A percentile compares a stretch with the other conserved stretches of the same genome.
phyloP scores from a whole-genome alignment of 2,888 invertebrate genomes.

The Drepanosiphum platanoidis region DNA sequence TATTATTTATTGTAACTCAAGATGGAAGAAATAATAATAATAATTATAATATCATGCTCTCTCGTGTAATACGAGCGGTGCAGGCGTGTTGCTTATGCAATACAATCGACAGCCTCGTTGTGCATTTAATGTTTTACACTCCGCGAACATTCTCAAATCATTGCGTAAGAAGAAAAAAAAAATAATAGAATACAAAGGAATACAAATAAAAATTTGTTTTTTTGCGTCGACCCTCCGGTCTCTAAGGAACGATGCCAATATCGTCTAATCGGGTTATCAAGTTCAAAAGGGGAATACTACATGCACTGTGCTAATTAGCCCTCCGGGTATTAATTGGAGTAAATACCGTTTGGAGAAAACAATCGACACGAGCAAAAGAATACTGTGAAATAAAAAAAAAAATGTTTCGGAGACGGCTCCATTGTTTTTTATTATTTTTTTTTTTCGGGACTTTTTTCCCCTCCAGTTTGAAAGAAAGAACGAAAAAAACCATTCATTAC shows the following conservation, averaged over 20 bases:
- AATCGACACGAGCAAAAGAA: constrained; percentile 47
- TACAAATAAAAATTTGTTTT: not conserved
- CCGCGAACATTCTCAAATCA: constrained; percentile 37
- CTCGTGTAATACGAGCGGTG: no score
- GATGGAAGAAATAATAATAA: no score
- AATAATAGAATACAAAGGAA: not conserved
- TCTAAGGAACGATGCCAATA: constrained; percentile 51
- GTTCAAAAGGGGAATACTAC: constrained; percentile 46
- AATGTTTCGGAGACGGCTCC: constrained; percentile 27
- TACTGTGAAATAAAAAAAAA: constrained; percentile 41
- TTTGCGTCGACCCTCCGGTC: constrained; percentile 21
- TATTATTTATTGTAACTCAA: no score
- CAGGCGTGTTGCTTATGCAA: constrained; percentile 51
- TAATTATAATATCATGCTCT: no score
- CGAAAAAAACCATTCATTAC: constrained; percentile 53
- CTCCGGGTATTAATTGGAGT: constrained; percentile 59
- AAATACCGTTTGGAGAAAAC: constrained; percentile 56
- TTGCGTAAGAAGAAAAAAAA: constrained; percentile 9
- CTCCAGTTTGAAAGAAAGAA: not conserved
- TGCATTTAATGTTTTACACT: constrained; percentile 33
- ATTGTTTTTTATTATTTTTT: constrained; percentile 51
- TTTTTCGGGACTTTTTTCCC: constrained; percentile 6
- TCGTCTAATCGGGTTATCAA: constrained; percentile 53
- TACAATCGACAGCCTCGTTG: constrained; percentile 43
- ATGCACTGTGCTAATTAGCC: constrained; percentile 55